Evolutionary conservation across 2,797 vertebrate species (phyloP).

Genomic region (Myotis pilosus): DNA sequence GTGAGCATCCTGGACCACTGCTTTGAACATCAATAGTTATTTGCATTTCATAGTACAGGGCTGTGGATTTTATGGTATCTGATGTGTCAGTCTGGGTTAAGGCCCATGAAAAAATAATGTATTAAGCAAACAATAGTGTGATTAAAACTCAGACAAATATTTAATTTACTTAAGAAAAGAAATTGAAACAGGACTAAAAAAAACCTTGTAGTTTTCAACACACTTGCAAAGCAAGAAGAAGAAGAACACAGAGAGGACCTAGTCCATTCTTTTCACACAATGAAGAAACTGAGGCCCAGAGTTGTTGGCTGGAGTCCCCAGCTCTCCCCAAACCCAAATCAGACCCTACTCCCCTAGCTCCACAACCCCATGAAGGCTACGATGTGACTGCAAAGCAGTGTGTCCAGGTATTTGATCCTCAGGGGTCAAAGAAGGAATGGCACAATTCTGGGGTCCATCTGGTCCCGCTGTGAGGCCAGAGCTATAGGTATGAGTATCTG

Average conservation of each 20-base stretch:
- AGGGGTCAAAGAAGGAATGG: background rate
- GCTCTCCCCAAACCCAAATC: background rate
- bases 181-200: background rate
- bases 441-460: background rate
- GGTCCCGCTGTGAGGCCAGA: background rate
- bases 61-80: background rate
- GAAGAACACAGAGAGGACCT: background rate
- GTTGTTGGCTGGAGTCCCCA: background rate
- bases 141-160: conserved; percentile 3
- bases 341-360: background rate
- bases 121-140: background rate
- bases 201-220: background rate
- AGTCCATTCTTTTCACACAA: background rate
- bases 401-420: background rate
- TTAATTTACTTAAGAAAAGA: conserved; percentile 27
- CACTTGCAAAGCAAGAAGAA: background rate
- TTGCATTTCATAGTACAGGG: background rate
- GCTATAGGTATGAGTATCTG: background rate
- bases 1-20: background rate
- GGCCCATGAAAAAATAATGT: background rate
- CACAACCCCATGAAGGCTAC: background rate
- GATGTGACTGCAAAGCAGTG: background rate
- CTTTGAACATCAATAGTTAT: background rate
- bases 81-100: background rate
- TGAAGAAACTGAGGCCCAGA: background rate